Percentiles rank a stretch among this genome's conserved stretches.
Conservation (phyloP, 2,113 vertebrate species). For the Pituophis catenifer region DNA sequence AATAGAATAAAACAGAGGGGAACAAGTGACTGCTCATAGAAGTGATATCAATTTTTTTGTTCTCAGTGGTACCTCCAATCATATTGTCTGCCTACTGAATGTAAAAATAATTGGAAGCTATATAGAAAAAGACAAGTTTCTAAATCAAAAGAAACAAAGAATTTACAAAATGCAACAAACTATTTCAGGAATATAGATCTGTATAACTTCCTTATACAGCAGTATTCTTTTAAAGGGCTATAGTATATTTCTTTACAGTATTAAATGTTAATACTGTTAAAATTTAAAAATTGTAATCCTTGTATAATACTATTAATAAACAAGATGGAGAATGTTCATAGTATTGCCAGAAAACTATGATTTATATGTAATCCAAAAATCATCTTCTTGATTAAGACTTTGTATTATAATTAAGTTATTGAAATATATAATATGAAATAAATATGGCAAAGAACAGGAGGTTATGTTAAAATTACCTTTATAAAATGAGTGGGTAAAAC, state of each 20-base stretch:
- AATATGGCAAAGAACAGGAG: conserved; percentile 68
- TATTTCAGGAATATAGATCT: background rate
- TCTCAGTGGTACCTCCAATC: background rate
- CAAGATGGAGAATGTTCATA: conserved; percentile 41
- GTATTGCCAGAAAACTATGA: conserved; percentile 38
- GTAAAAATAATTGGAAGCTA: background rate
- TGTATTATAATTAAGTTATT: conserved; percentile 57
- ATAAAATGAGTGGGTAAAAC: conserved; percentile 80
- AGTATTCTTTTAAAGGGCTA: background rate
- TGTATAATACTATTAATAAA: conserved; percentile 30
- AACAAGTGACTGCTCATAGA: background rate
- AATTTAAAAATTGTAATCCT: background rate
- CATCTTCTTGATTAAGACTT: conserved; percentile 57
- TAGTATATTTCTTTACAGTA: conserved; percentile 2
- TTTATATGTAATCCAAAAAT: conserved; percentile 65
- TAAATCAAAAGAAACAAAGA: background rate
- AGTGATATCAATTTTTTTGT: background rate
- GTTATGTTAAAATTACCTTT: conserved; percentile 76
- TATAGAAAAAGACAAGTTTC: background rate
- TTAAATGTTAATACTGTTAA: background rate
- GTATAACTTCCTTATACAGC: background rate
- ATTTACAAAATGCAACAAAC: background rate
- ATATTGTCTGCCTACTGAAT: background rate
- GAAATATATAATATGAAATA: conserved; percentile 59
- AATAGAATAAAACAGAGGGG: background rate